Percentiles rank a stretch among this genome's conserved stretches.
Conservation (phyloP, 2,113 vertebrate genomes). For the Mormyrus lacerda region DNA sequence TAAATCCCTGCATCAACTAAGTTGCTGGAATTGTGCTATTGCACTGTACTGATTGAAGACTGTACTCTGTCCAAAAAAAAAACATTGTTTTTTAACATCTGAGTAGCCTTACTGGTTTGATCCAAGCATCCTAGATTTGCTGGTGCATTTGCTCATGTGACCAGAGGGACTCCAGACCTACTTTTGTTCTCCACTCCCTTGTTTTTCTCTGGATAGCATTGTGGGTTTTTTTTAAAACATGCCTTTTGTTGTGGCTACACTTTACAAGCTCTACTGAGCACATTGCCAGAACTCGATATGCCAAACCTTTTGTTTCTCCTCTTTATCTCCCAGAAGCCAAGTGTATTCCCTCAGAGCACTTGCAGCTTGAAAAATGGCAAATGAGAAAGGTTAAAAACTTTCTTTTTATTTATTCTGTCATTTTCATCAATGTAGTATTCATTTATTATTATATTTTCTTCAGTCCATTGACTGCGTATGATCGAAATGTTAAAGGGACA, state of each 20-base stretch:
- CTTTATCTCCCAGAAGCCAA: conserved; percentile 16
- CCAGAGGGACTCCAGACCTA: background rate
- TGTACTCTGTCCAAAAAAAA: background rate
- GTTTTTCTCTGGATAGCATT: conserved; percentile 1
- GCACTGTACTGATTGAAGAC: background rate
- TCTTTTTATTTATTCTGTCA: background rate
- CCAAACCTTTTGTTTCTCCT: conserved; percentile 2
- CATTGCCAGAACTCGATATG: conserved; percentile 9
- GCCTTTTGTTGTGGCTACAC: conserved; percentile 15
- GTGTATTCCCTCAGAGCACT: background rate
- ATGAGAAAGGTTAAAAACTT: conserved; percentile 8
- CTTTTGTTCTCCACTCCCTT: background rate
- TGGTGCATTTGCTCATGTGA: conserved; percentile 4
- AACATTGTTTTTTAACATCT: background rate
- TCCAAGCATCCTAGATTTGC: background rate
- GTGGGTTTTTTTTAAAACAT: background rate
- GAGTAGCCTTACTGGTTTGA: background rate
- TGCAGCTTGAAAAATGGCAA: conserved; percentile 8
- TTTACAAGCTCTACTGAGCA: conserved; percentile 1
- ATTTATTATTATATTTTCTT: background rate
- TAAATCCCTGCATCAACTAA: background rate
- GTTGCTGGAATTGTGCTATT: background rate
- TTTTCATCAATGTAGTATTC: background rate
- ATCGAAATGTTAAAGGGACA: background rate
- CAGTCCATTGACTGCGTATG: background rate